Percentiles rank a stretch among this genome's conserved stretches.
Evolutionary conservation across 1,140 invertebrate genomes (phyloP).

Genomic region (Cryptotermes secundus): DNA sequence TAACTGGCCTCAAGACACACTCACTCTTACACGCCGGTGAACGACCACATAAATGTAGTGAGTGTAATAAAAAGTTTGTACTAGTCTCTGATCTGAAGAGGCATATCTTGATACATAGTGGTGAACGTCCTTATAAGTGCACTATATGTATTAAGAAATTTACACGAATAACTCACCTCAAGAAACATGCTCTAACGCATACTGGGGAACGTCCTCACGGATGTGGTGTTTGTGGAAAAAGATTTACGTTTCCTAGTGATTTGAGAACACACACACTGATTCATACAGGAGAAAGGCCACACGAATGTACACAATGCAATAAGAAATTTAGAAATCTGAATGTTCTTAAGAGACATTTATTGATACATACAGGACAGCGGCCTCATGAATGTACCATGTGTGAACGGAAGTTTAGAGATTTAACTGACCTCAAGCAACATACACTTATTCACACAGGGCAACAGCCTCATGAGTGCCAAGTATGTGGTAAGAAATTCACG

Average conservation of each 20-base stretch:
- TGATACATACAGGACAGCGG: slow-evolving; percentile 12
- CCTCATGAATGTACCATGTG: slow-evolving; percentile 22
- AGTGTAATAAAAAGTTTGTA: not conserved
- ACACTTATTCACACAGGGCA: slow-evolving; percentile 15
- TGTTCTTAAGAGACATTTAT: not conserved
- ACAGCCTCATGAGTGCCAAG: not conserved
- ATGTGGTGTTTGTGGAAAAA: too few relatives aligned
- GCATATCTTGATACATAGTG: not conserved
- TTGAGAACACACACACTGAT: too few relatives aligned
- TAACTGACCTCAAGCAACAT: not conserved
- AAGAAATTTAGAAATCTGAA: not conserved
- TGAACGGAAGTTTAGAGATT: not conserved
- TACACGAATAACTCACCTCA: not conserved
- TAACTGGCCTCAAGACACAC: not conserved
- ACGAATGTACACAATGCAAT: not conserved
- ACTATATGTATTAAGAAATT: not conserved
- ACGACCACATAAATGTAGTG: not conserved
- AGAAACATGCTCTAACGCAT: not conserved
- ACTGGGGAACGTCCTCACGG: too few relatives aligned
- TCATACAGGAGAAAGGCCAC: too few relatives aligned
- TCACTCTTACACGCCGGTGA: not conserved
- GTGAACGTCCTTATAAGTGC: not conserved
- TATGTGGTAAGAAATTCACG: not conserved
- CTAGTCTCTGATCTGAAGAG: not conserved
- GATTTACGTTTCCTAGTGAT: too few relatives aligned